Evolutionary conservation across 2,113 vertebrate species (phyloP), one percentile per base, ranked within the genome.

Genomic region (Platycercus adscitus): DNA sequence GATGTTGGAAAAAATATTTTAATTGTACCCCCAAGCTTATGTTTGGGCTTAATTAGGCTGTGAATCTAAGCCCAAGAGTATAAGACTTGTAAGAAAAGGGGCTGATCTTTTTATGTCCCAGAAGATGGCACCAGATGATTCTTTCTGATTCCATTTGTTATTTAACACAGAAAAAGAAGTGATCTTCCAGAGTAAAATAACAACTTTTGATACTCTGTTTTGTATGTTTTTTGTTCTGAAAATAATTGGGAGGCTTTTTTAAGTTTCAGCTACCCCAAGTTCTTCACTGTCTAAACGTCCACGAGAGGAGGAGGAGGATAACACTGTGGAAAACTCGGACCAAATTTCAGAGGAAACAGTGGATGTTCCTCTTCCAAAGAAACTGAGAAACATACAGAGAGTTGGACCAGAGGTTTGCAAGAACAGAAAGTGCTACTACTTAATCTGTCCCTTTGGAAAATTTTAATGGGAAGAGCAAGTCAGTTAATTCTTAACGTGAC

Each of bases 281-380:
- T 98, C 98, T n/a, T 98, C 98, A 5, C 96, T 99, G 93, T 98
- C 98, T 14, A 99, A 99, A 96, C 98, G 99, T 33, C 97, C 98
- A 16, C 98, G 99, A 35, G 99, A 99, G 64, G 99, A 99, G 41
- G 99, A 99, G 58, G 98, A 99, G 8, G 99, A 99, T 28, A 98
- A 96, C 73, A 93, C 97, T n/a, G 91, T 98, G 46, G 98, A 99
- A 44, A 98, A 99, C 33, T 97, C 98, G 0, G 99, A 99, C 73
- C 96, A 98, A 11, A 95, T 98, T 52, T 98, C 98, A 31, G 99
- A 99, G 33, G 99, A 99, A 53, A 97, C 98, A 9, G 96, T 98
- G 17, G 99, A 99, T 89, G 97, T 98, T 88, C 99, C 99, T 53
- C 98, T 98, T 89, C 68, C 98, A n/a, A 99, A 99, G 96, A 99